Percentiles rank a stretch among this genome's conserved stretches.
Conservation (phyloP, 2,888 invertebrate genomes). For the Macropis europaea region DNA sequence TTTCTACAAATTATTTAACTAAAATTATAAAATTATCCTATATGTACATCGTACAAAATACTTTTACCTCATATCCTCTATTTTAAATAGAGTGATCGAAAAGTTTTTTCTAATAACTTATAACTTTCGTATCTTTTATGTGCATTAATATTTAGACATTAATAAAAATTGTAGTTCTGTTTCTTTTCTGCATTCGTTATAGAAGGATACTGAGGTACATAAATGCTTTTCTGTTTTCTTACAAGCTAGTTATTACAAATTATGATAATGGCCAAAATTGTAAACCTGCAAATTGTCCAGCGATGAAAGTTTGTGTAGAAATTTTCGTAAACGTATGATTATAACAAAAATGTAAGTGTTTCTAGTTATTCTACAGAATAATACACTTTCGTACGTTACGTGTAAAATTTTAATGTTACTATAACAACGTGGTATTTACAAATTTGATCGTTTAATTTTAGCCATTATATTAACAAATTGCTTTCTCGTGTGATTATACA, state of each 20-base stretch:
- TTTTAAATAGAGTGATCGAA: constrained; percentile 5
- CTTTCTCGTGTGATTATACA: constrained; percentile 6
- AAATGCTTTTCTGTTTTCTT: constrained; percentile 41
- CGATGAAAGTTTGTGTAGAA: neutral
- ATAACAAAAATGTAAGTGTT: neutral
- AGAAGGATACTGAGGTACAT: constrained; percentile 24
- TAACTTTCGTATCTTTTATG: neutral
- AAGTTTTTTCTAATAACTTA: neutral
- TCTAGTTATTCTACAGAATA: neutral
- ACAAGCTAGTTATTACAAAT: constrained; percentile 30
- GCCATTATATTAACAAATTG: constrained; percentile 51
- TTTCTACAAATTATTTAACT: constrained; percentile 46
- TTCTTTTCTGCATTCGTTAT: neutral
- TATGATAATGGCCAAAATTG: constrained; percentile 43
- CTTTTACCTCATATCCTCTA: constrained; percentile 30
- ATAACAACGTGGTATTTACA: constrained; percentile 39
- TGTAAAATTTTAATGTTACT: neutral
- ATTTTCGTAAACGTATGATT: neutral
- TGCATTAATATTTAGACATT: neutral
- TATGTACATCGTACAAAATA: constrained; percentile 48
- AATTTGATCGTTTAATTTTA: constrained; percentile 38
- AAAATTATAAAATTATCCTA: constrained; percentile 41
- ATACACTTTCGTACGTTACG: neutral
- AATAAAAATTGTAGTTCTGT: neutral
- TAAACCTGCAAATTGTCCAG: constrained; percentile 2